Evolutionary conservation across 2,888 invertebrate species (phyloP), one percentile per base, ranked within the genome.

Genomic region (Parnassius mnemosyne): DNA sequence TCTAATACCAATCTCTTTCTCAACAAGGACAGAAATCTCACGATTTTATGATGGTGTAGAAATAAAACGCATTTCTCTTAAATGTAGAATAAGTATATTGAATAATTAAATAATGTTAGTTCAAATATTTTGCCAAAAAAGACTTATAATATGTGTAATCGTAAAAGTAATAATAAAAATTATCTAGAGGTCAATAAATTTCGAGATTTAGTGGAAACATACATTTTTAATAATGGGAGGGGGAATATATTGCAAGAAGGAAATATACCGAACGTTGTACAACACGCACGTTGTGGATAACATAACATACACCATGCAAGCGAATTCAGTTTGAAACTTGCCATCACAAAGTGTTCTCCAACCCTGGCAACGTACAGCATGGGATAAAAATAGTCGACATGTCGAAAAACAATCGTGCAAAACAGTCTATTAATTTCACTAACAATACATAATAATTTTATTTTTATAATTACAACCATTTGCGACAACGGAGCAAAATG

Each of bases 101-200:
- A 90, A 91, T 91, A 90, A 87, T 91, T 89, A 91, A 91, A 91
- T 91, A 90, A 90, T 88, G 85, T 90, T 89, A 91, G 81, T 88
- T 89, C 87, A 89, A 91, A 87, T 89, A 87, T 85, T 78, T 87
- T 84, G 87, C 88, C 89, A 88, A 89, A 89, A 85, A 89, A 89
- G 87, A 87, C 87, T 88, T 89, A 87, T 73, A 76, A 75, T 78
- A 83, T 81, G 85, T 89, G 89, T 89, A 85, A 83, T 82, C 82
- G 81, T 90, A 85, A 91, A 90, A 89, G 76, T 90, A 90, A 90
- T 83, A 83, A 80, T 84, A 84, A 85, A 85, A 87, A 87, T 79
- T 80, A 86, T 85, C 81, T 85, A 90, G 81, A 87, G 78, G 81
- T 85, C 78, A 85, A 87, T 85, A 88, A 84, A 85, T 88, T 87